These are phyloP conservation scores for Rhodinocichla rosea DNA, from an alignment of 2,113 vertebrate genomes.

Conservation along the genomic window DNA sequence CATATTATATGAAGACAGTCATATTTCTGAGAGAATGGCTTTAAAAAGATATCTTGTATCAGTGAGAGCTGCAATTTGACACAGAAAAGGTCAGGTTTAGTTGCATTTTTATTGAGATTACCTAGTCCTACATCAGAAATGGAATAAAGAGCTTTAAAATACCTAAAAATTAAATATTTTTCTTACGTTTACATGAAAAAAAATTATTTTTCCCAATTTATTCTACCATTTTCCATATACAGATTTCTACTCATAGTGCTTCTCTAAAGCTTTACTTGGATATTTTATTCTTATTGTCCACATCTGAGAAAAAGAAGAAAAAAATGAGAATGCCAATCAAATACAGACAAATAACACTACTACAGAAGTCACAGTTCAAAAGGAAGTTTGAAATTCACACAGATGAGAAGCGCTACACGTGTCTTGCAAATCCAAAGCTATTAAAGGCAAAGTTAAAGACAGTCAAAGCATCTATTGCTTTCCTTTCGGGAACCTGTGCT, in stretches of 20 bases:
- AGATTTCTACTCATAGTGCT: not conserved
- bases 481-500: not conserved
- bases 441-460: not conserved
- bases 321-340: not conserved
- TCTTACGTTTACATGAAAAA: not conserved
- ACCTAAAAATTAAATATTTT: not conserved
- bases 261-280: not conserved
- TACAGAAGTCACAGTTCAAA: not conserved
- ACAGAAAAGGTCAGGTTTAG: not conserved
- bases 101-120: not conserved
- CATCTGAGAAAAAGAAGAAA: not conserved
- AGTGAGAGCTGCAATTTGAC: not conserved
- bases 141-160: not conserved
- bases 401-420: not conserved
- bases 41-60: not conserved
- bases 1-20: not conserved
- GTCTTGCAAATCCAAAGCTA: not conserved
- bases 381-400: not conserved
- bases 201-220: not conserved
- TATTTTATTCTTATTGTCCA: accelerated
- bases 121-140: not conserved
- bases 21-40: not conserved
- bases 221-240: not conserved
- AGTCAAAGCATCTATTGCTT: not conserved
- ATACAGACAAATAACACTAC: not conserved